Percentiles rank a stretch among this genome's conserved stretches.
Conservation (phyloP, 1,140 invertebrate genomes). For the Varroa destructor region DNA sequence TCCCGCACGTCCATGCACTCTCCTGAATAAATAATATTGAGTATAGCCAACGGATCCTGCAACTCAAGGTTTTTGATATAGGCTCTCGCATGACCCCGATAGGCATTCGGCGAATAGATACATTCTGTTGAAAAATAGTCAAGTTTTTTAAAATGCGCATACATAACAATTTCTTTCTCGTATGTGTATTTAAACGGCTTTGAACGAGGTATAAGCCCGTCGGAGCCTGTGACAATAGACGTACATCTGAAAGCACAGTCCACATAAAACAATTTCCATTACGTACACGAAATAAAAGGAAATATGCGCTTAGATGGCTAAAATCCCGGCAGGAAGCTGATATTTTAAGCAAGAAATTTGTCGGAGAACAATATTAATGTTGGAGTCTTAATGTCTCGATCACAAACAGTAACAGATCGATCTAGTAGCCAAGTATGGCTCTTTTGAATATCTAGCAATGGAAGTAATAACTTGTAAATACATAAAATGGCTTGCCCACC, state of each 20-base stretch:
- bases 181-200: conserved; percentile 98
- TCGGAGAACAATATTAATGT: background rate
- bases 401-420: no score
- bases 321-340: background rate
- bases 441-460: no score
- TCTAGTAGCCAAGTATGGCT: no score
- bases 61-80: conserved; percentile 92
- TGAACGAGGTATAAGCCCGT: conserved; percentile 74
- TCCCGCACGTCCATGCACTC: conserved; percentile 72
- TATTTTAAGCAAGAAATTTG: background rate
- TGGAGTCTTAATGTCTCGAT: no score
- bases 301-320: background rate
- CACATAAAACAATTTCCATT: conserved; percentile 28
- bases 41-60: conserved; percentile 77
- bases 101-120: conserved; percentile 95
- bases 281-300: background rate
- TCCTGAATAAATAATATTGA: conserved; percentile 94
- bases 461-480: no score
- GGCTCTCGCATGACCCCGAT: conserved; percentile 78
- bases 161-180: conserved; percentile 99
- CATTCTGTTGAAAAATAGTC: conserved; percentile 99
- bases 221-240: conserved; percentile 51
- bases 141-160: conserved; percentile 91
- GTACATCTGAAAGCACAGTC: conserved; percentile 25
- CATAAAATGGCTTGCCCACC: conserved; percentile 53